Base-by-base conservation (phyloP, 2,888 invertebrate species). In the Dione vanillae region DNA sequence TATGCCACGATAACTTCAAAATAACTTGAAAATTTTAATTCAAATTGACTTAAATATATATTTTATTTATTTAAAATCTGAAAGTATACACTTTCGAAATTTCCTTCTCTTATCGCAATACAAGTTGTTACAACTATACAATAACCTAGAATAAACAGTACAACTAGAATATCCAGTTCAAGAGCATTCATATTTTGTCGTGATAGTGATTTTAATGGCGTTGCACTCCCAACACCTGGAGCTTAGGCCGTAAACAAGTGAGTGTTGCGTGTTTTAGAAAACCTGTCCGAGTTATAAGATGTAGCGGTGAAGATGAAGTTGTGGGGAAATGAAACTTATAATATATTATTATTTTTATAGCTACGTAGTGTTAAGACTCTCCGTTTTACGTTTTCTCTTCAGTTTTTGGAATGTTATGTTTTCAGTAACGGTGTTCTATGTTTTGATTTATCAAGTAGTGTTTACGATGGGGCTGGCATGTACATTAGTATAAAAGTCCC, bases 201-300 rank as follows among this genome's bases (percentile, higher is more conserved):
- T 68, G 73, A 75, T 73, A 71, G 70, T 75, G 75, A 49, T 72
- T 74, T 69, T 62, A 74, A 62, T 71, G 70, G 70, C 68, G 64
- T 66, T 66, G 68, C 75, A 72, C 64, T 37, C 64, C 65, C 62
- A 72, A 71, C 77, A 77, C 77, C 77, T 75, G 76, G 73, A 76
- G 72, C 74, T 74, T 75, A 67, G 74, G 70, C 76, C 77, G 76
- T 80, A 79, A 79, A 80, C 77, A 73, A 78, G 74, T 74, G 78
- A 37, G 49, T 71, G 74, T 77, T 75, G 76, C 77, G 76, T 78
- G 77, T 65, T 65, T 65, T 65, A 68, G 70, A 72, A 67, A 45
- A 35, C 41, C 6, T 64, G 61, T 14, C 37, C 69, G 69, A 76
- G 62, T 19, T 49, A 73, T 40, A 65, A 70, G 74, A 73, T 70